phyloP scores from a whole-genome alignment of 2,888 invertebrate genomes.

The Parapristionchus giblindavisi region DNA sequence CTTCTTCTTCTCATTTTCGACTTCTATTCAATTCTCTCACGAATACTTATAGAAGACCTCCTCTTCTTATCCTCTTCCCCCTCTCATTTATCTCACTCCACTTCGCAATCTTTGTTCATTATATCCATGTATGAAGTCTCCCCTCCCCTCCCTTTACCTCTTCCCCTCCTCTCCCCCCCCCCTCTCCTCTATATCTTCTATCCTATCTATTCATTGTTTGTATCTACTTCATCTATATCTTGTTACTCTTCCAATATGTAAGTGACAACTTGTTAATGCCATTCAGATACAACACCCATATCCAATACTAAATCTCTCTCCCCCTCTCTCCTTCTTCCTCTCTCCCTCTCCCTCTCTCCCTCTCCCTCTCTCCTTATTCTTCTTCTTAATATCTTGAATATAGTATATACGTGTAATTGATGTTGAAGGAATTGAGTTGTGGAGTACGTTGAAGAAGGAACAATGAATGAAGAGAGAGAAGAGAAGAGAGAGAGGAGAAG shows the following conservation, averaged over 20 bases:
- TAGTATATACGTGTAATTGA: too few relatives aligned
- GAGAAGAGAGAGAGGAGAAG: slow-evolving; percentile 8
- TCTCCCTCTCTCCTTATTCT: slow-evolving; percentile 19
- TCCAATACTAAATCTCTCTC: neutral
- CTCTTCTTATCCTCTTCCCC: neutral
- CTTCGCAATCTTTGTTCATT: too few relatives aligned
- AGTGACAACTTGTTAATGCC: too few relatives aligned
- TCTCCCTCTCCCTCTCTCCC: neutral
- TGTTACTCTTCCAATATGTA: too few relatives aligned
- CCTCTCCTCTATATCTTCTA: neutral
- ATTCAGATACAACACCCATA: too few relatives aligned
- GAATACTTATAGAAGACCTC: neutral
- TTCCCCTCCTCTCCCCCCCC: neutral
- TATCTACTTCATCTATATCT: neutral
- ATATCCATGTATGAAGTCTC: too few relatives aligned
- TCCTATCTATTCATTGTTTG: neutral
- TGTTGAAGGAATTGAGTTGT: too few relatives aligned
- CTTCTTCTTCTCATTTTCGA: neutral
- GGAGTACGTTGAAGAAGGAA: too few relatives aligned
- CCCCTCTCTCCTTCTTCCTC: slow-evolving; percentile 20
- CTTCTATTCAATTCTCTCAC: neutral
- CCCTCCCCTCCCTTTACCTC: too few relatives aligned
- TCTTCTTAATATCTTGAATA: too few relatives aligned
- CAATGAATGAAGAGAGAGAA: too few relatives aligned
- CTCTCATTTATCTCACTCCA: slow-evolving; percentile 2